phyloP scores from a whole-genome alignment of 2,888 invertebrate genomes.

The Drosophila flavopinicola region DNA sequence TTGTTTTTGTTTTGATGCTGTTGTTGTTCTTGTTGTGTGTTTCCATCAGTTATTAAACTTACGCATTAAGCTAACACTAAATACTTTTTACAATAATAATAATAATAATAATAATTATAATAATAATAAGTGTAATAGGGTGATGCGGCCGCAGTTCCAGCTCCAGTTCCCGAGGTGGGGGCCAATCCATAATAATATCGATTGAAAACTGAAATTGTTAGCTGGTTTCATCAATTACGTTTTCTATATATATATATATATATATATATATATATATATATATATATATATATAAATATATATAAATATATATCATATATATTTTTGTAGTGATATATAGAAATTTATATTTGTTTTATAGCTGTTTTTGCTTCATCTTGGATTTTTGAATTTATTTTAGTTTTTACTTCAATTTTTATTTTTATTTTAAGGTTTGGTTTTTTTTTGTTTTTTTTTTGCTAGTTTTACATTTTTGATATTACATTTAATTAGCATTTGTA shows the following conservation, averaged over 20 bases:
- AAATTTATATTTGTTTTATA: slow-evolving; percentile 56
- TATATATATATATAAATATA: slow-evolving; percentile 23
- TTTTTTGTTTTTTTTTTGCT: slow-evolving; percentile 35
- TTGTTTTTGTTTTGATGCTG: slow-evolving; percentile 33
- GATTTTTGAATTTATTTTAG: slow-evolving; percentile 12
- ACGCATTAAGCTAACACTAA: slow-evolving; percentile 83
- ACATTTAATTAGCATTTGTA: slow-evolving; percentile 67
- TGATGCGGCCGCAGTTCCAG: slow-evolving; percentile 38
- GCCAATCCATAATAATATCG: slow-evolving; percentile 62
- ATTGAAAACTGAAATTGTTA: slow-evolving; percentile 64
- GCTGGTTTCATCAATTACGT: slow-evolving; percentile 34
- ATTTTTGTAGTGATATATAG: slow-evolving; percentile 48
- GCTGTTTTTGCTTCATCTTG: slow-evolving; percentile 39
- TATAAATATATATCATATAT: slow-evolving; percentile 41
- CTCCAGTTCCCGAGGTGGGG: slow-evolving; percentile 38
- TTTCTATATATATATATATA: slow-evolving; percentile 16
- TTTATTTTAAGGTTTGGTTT: slow-evolving; percentile 8
- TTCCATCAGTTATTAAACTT: slow-evolving; percentile 72
- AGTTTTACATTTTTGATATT: slow-evolving; percentile 70
- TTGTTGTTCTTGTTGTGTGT: slow-evolving; percentile 33
- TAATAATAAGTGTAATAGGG: slow-evolving; percentile 52
- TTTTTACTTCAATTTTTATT: slow-evolving; percentile 15
- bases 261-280: background rate
- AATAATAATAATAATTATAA: slow-evolving; percentile 61
- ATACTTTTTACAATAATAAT: slow-evolving; percentile 81